A percentile compares a stretch with the other conserved stretches of the same genome.
These are phyloP conservation scores for Camelus bactrianus DNA, from an alignment of 2,113 vertebrate genomes.

Conservation along the genomic window DNA sequence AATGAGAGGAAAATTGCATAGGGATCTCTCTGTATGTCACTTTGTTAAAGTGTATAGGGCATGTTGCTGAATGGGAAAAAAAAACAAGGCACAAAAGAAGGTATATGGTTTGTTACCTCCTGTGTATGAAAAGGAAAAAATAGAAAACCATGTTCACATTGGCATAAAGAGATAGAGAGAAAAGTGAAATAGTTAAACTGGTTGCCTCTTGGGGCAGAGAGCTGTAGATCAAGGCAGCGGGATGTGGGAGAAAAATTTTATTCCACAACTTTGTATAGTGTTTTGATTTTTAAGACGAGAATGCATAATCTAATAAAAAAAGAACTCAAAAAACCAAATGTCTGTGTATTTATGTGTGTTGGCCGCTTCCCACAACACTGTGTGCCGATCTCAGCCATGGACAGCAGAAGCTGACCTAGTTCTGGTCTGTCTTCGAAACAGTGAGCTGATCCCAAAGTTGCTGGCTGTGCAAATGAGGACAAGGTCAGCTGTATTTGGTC, in stretches of 20 bases:
- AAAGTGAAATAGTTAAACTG: constrained; percentile 7
- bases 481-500: constrained; percentile 30
- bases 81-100: neutral
- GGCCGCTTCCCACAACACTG: neutral
- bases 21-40: neutral
- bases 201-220: neutral
- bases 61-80: neutral
- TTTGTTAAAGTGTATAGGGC: neutral
- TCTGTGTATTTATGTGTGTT: neutral
- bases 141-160: neutral
- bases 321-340: neutral
- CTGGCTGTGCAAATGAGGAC: neutral
- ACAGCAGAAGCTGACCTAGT: constrained; percentile 44
- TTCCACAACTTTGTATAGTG: neutral
- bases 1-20: neutral
- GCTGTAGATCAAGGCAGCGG: neutral
- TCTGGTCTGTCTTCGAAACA: constrained; percentile 38
- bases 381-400: constrained; percentile 1
- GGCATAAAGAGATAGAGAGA: constrained; percentile 40
- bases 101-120: neutral
- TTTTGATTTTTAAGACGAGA: constrained; percentile 39
- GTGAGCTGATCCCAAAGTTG: constrained; percentile 9
- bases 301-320: neutral
- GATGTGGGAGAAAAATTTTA: neutral
- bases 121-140: constrained; percentile 4